phyloP scores from a whole-genome alignment of 2,797 vertebrate species.

The Epinephelus awoara region DNA sequence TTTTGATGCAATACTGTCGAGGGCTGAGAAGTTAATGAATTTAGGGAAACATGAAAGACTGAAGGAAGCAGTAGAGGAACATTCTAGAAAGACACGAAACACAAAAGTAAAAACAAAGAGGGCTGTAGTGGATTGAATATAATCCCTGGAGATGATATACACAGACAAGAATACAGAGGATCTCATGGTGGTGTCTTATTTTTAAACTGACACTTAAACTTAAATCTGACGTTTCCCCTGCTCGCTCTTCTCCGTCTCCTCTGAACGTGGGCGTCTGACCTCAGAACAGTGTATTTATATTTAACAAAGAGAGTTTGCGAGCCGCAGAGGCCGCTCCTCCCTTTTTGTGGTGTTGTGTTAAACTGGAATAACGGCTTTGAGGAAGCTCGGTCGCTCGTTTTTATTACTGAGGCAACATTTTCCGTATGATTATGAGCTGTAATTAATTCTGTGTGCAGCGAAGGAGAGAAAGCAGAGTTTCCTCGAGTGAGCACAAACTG shows the following conservation, averaged over 20 bases:
- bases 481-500: constrained; percentile 20
- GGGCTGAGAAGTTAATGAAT: too few species aligned
- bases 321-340: constrained; percentile 20
- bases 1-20: too few species aligned
- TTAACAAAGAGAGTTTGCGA: constrained; percentile 17
- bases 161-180: neutral
- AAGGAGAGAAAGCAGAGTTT: constrained; percentile 38
- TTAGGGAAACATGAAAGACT: too few species aligned
- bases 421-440: constrained; percentile 43
- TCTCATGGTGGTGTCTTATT: too few species aligned
- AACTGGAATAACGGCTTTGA: constrained; percentile 37
- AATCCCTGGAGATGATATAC: too few species aligned
- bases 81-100: too few species aligned
- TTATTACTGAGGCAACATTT: constrained; percentile 60
- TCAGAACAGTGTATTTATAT: constrained; percentile 30
- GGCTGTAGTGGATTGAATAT: too few species aligned
- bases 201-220: neutral
- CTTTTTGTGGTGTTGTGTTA: constrained; percentile 42
- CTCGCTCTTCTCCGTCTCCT: neutral
- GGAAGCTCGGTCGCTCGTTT: constrained; percentile 35
- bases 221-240: neutral
- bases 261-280: constrained; percentile 20
- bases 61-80: too few species aligned
- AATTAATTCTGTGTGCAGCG: constrained; percentile 34
- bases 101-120: too few species aligned